Conservation (phyloP, 1,140 invertebrate genomes). For the Holcopasites calliopsidis region DNA sequence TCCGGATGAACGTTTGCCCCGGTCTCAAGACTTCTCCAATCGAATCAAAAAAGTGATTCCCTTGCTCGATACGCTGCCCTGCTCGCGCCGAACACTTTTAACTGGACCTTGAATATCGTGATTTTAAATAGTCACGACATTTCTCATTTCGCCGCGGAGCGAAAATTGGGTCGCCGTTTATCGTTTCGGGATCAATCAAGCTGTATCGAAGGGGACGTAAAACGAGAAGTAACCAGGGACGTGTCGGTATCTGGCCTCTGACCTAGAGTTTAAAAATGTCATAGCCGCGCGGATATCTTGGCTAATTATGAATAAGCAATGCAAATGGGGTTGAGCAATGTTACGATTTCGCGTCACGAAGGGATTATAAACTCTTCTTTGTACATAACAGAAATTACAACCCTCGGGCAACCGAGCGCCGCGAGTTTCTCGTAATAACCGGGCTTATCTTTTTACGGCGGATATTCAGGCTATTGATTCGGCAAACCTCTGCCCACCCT, state of each 20-base stretch:
- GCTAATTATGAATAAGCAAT: slow-evolving; percentile 51
- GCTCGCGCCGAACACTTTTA: not conserved
- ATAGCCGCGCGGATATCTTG: slow-evolving; percentile 40
- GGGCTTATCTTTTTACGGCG: slow-evolving; percentile 33
- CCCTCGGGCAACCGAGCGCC: slow-evolving; percentile 25
- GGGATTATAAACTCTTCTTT: slow-evolving; percentile 47
- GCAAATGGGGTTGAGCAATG: slow-evolving; percentile 36
- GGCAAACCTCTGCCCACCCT: not conserved
- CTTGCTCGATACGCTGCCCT: not conserved
- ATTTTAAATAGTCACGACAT: slow-evolving; percentile 24
- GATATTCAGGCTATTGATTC: slow-evolving; percentile 31
- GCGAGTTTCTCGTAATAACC: slow-evolving; percentile 28
- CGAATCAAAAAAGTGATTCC: too few species aligned
- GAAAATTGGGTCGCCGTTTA: slow-evolving; percentile 11
- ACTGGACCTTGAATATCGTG: slow-evolving; percentile 23
- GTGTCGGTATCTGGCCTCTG: slow-evolving; percentile 13
- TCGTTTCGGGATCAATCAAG: not conserved
- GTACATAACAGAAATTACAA: slow-evolving; percentile 40
- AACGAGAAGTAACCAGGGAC: not conserved
- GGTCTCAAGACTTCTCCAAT: too few species aligned
- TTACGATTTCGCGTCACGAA: slow-evolving; percentile 46
- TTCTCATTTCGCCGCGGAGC: not conserved
- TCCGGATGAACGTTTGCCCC: too few species aligned
- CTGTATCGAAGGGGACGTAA: not conserved
- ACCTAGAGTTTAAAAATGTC: slow-evolving; percentile 46